Base-by-base conservation (phyloP, 2,888 invertebrate species). In the Drosophila cognata region DNA sequence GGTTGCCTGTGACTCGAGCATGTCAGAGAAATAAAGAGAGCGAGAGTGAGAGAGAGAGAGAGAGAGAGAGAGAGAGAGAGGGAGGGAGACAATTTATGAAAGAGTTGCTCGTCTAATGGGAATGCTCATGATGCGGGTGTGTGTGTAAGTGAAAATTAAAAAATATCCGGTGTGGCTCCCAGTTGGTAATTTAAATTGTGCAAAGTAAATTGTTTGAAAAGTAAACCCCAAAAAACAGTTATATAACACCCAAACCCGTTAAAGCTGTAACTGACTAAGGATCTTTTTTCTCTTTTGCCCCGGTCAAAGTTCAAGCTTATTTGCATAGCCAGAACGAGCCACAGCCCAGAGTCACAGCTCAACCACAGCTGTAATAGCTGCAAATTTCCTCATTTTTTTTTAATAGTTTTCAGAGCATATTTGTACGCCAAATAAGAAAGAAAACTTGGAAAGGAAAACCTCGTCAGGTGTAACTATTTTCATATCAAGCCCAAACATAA, bases 201-300 rank as follows among this genome's bases (percentile, higher is more conserved):
- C 46, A 66, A 70, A 84, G 72, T 78, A 84, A 89, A 84, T 78
- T 71, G 88, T 64, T 84, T 73, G 79, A 70, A 81, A 88, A 74
- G 57, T 10, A 29, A 46, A 3, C 29, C 41, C 48, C 43, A 56
- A 33, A 25, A 36, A 35, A 36, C 31, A 53, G 2, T 25, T 59
- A 6, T 31, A 1, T 4, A 13, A 31, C 31, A 4, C 31, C 21
- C 18, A 38, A 25, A 16, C 18, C 29, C 71, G 58, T 51, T 18
- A 52, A 28, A 28, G 28, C 51, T 46, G n/a, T 52, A 48, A 65
- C 56, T 53, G 76, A 69, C 65, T 7, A 4, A 73, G 56, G 21
- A 21, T n/a, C 21, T n/a, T 21, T 21, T 7, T 21, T 43, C 59
- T 50, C 62, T 52, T 56, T 50, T 29, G 33, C 2, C 16, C 59